Conservation (phyloP, 2,797 vertebrate species). For the Saxicola maurus region DNA sequence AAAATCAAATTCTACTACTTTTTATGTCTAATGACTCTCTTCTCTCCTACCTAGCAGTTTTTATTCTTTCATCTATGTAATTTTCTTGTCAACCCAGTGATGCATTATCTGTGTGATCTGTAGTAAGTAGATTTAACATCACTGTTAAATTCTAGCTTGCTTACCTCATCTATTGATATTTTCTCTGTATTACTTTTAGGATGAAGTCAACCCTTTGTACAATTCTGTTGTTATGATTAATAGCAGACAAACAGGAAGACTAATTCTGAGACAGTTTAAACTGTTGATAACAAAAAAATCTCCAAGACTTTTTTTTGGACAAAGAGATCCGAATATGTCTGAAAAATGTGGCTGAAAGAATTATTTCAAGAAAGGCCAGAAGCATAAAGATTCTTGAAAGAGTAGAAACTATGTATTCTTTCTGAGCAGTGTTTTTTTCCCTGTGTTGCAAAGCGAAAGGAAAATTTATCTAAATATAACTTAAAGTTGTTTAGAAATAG, state of each 20-base stretch:
- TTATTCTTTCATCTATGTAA: not conserved
- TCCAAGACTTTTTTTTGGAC: not conserved
- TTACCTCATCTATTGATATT: not conserved
- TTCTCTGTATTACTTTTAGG: not conserved
- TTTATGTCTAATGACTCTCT: not conserved
- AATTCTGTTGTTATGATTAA: not conserved
- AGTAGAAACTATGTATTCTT: not conserved
- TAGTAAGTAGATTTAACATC: not conserved
- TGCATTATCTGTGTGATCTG: not conserved
- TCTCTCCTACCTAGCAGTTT: not conserved
- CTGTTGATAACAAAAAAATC: not conserved
- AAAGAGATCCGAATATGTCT: not conserved
- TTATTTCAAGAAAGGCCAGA: not conserved
- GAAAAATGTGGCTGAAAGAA: not conserved
- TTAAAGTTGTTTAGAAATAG: not conserved
- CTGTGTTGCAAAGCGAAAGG: not conserved
- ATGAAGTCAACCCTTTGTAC: not conserved
- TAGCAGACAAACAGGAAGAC: not conserved
- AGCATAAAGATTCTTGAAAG: not conserved
- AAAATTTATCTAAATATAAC: not conserved
- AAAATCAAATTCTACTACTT: not conserved
- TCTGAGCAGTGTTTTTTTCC: not conserved
- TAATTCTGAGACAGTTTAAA: not conserved
- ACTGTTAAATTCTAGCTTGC: not conserved
- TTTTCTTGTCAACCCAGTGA: not conserved